phyloP scores from a whole-genome alignment of 23 tunicate species.

The Halocynthia roretzi region DNA sequence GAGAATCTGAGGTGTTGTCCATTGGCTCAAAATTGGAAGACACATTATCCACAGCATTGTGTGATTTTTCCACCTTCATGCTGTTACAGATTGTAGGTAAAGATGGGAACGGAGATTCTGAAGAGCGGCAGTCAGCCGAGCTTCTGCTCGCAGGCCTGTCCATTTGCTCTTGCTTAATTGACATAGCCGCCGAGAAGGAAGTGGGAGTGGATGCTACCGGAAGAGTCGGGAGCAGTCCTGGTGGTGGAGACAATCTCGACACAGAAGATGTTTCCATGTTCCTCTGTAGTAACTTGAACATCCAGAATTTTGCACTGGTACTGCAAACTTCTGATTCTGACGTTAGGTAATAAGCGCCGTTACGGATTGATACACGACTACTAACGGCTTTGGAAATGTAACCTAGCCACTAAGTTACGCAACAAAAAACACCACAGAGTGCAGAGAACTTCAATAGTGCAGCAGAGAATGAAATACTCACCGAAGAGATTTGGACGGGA shows the following conservation, averaged over 20 bases:
- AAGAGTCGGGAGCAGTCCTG: too few species aligned
- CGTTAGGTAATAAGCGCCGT: too few species aligned
- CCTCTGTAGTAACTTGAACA: conserved; percentile 10
- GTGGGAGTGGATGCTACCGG: neutral
- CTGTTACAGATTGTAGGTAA: neutral
- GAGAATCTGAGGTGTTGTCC: neutral
- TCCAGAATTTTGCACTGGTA: conserved; percentile 6
- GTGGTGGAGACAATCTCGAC: neutral
- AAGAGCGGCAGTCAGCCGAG: neutral
- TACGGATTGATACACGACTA: too few species aligned
- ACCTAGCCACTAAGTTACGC: too few species aligned
- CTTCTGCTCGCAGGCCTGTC: neutral
- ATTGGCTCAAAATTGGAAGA: neutral
- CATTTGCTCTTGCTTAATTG: neutral
- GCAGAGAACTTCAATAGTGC: too few species aligned
- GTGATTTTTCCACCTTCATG: neutral
- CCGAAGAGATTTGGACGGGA: too few species aligned
- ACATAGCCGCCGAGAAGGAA: neutral
- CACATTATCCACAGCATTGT: neutral
- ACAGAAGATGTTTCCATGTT: conserved; percentile 9
- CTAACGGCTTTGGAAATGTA: too few species aligned
- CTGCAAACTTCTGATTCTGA: neutral
- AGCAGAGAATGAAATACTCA: too few species aligned
- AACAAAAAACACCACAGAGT: too few species aligned
- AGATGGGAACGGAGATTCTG: too few species aligned